Evolutionary conservation across 2,888 invertebrate species (phyloP).

Genomic region (Melanophora roralis): DNA sequence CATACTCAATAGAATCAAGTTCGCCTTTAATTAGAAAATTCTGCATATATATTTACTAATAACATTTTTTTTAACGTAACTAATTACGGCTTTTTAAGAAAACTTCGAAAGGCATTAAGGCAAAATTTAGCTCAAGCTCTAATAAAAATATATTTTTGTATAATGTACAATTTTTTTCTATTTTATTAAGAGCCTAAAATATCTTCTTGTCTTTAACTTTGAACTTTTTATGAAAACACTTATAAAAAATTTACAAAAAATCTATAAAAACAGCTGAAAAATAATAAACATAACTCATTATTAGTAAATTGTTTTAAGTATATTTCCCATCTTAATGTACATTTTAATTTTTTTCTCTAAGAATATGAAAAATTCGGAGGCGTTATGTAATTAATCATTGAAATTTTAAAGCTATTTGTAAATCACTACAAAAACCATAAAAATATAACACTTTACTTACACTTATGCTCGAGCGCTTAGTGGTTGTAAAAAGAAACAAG

Average conservation of each 20-base stretch:
- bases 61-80: no score
- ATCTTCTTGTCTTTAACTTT: background rate
- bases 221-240: background rate
- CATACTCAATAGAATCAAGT: no score
- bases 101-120: no score
- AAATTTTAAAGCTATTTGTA: conserved; percentile 58
- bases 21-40: no score
- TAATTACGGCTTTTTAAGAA: no score
- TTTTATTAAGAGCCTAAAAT: background rate
- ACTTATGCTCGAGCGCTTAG: background rate
- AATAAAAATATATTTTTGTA: no score
- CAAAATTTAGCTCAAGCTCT: no score
- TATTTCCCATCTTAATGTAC: conserved; percentile 2
- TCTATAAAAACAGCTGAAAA: background rate
- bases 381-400: conserved; percentile 60
- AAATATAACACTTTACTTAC: conserved; percentile 51
- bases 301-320: conserved; percentile 1
- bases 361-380: conserved; percentile 51
- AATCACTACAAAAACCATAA: conserved; percentile 57
- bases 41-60: no score
- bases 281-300: conserved; percentile 28
- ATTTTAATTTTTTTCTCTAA: background rate
- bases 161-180: no score
- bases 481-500: conserved; percentile 18
- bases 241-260: background rate